Base-by-base conservation (phyloP, 2,888 invertebrate genomes). In the Frankliniella fusca region DNA sequence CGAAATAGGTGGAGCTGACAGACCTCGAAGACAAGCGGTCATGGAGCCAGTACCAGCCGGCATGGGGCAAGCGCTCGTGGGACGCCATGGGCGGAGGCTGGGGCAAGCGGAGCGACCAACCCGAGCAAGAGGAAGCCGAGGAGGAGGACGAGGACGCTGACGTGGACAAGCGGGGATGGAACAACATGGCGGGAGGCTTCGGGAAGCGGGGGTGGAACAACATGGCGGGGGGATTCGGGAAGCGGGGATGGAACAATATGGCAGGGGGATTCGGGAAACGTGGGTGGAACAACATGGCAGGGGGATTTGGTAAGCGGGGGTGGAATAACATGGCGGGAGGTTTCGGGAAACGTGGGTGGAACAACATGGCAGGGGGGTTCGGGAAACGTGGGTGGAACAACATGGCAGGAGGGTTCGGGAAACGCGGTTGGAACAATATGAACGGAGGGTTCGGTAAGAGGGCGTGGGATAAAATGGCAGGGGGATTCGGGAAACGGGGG, bases 21-120 rank as follows among this genome's bases (percentile, higher is more conserved):
- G 70, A 76, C 70, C 23, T 76, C 70, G 70, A 76, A 27, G 70
- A 76, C 70, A 76, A 76, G 70, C 70, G 70, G 70, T 27, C 70
- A 76, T 76, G 70, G 70, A 76, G 27, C 70, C 70, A 54, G 54
- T 54, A 20, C 54, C 54, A 76, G 70, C 12, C 23, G 23, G 70
- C 23, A 10, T n/a, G 70, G 11, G 70, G 70, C 70, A 76, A 76
- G 70, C 70, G 70, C 1, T 23, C n/a, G 1, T 76, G 70, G 70
- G 23, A 76, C 27, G 70, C 70, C 23, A 76, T 76, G 70, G 70
- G 70, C 70, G 70, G 70, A 10, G 70, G 70, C 9, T 76, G 70
- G 70, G 70, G 70, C 23, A 76, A 76, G 27, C 70, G 70, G 70
- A 27, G n/a, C 61, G 61, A 61, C 61, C 20, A n/a, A 1, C 20